Conservation (phyloP, 1,140 invertebrate species). For the Leptinotarsa texana region DNA sequence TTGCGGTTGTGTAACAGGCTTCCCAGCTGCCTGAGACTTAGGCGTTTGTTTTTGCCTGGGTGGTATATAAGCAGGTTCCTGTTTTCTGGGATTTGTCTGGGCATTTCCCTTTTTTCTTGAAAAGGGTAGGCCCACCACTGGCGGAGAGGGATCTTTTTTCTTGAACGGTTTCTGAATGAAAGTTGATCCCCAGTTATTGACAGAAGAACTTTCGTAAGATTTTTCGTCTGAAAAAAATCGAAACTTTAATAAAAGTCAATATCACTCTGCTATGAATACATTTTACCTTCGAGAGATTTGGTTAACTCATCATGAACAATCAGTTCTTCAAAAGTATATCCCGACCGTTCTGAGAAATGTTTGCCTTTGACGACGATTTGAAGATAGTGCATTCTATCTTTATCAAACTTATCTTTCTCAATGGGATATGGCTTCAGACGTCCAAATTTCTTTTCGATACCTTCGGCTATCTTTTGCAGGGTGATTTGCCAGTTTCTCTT, state of each 20-base stretch:
- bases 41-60: background rate
- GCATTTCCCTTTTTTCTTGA: constrained; percentile 35
- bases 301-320: constrained; percentile 50
- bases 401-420: constrained; percentile 60
- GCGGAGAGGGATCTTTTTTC: constrained; percentile 51
- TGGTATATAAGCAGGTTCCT: constrained; percentile 18
- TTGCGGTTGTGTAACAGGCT: background rate
- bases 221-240: constrained; percentile 9
- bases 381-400: constrained; percentile 61
- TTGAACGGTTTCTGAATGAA: constrained; percentile 34
- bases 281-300: constrained; percentile 43
- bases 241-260: background rate
- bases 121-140: constrained; percentile 44
- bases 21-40: constrained; percentile 21
- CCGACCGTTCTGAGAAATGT: constrained; percentile 57
- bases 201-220: constrained; percentile 11
- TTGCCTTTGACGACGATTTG: constrained; percentile 60
- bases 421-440: constrained; percentile 63
- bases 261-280: no score
- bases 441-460: constrained; percentile 66
- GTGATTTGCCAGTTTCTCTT: constrained; percentile 60
- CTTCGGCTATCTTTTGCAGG: constrained; percentile 62
- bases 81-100: constrained; percentile 15
- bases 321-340: constrained; percentile 51
- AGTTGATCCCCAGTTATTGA: constrained; percentile 20